Conservation (phyloP, 1,140 invertebrate genomes). For the Brachionus plicatilis region DNA sequence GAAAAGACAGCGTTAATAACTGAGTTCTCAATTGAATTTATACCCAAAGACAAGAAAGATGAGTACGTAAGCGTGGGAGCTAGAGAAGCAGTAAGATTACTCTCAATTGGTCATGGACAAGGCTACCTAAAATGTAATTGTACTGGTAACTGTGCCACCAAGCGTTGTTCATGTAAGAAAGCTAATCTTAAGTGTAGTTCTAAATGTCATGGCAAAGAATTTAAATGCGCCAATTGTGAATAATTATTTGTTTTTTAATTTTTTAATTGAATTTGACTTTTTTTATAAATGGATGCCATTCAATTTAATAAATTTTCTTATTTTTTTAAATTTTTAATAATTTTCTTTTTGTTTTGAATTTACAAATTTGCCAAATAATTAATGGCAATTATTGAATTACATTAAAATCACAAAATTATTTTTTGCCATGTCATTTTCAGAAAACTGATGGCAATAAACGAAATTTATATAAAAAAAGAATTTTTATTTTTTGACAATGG, state of each 20-base stretch:
- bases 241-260: not conserved
- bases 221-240: not conserved
- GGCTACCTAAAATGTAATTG: not conserved
- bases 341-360: not conserved
- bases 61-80: not conserved
- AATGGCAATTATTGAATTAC: not conserved
- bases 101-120: not conserved
- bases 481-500: no score
- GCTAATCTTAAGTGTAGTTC: no score
- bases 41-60: not conserved
- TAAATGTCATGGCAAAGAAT: no score
- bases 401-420: not conserved
- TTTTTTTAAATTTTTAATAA: not conserved
- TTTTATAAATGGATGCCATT: not conserved
- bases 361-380: not conserved
- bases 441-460: not conserved
- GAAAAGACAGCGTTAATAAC: not conserved
- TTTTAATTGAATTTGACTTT: not conserved
- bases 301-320: not conserved
- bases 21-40: no score
- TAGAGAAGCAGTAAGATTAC: not conserved
- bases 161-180: no score
- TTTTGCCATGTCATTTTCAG: not conserved
- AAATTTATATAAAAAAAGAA: not conserved
- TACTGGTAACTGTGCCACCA: not conserved